Evolutionary conservation across 1,140 invertebrate genomes (phyloP).

Genomic region (Carposina sasakii): DNA sequence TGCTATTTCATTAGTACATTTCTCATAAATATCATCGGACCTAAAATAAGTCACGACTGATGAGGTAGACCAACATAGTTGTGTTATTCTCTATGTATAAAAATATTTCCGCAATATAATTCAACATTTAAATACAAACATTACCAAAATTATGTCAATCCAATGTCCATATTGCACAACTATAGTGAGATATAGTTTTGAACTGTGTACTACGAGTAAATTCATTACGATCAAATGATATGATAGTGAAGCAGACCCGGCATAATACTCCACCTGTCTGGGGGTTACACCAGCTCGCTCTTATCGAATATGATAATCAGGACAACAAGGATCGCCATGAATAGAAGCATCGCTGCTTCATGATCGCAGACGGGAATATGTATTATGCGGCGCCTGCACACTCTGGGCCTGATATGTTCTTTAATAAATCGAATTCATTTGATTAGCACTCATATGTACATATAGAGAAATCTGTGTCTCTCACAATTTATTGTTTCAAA

Average conservation of each 20-base stretch:
- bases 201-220: conserved; percentile 1
- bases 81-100: conserved; percentile 64
- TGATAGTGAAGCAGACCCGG: conserved; percentile 30
- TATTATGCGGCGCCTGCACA: conserved; percentile 34
- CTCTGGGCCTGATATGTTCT: conserved; percentile 36
- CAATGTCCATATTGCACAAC: conserved; percentile 62
- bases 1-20: too few relatives aligned
- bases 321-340: too few relatives aligned
- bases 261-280: too few relatives aligned
- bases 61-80: conserved; percentile 62
- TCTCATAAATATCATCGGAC: too few relatives aligned
- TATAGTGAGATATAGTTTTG: too few relatives aligned
- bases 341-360: too few relatives aligned
- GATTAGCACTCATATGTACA: too few relatives aligned
- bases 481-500: conserved; percentile 38
- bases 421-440: conserved; percentile 28
- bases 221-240: conserved; percentile 21
- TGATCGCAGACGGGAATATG: too few relatives aligned
- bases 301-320: too few relatives aligned
- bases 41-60: too few relatives aligned
- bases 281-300: too few relatives aligned
- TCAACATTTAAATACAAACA: conserved; percentile 68
- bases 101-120: conserved; percentile 70
- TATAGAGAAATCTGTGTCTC: conserved; percentile 39
- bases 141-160: conserved; percentile 66